These are phyloP conservation scores for Thunnus albacares DNA, from an alignment of 2,797 vertebrate genomes.

Conservation along the genomic window DNA sequence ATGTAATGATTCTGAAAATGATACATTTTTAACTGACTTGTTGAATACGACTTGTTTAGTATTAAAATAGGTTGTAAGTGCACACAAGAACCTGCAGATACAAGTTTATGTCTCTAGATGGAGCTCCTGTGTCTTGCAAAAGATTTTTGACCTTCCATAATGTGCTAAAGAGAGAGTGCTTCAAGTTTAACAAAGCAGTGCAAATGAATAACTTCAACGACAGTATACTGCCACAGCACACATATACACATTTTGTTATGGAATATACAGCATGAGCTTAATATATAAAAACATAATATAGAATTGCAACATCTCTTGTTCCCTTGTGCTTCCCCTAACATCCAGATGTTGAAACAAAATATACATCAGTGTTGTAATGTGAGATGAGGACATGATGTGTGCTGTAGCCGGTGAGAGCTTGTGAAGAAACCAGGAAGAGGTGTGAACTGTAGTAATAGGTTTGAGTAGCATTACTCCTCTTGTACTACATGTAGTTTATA, in stretches of 20 bases:
- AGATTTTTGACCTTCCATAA: background rate
- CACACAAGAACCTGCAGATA: background rate
- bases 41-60: constrained; percentile 2
- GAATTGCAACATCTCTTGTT: background rate
- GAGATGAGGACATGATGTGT: background rate
- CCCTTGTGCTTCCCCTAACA: too few species aligned
- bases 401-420: background rate
- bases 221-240: background rate
- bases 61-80: background rate
- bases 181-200: background rate
- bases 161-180: background rate
- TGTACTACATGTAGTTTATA: too few species aligned
- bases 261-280: background rate
- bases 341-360: background rate
- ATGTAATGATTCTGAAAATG: background rate
- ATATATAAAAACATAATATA: background rate
- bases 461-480: background rate
- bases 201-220: background rate
- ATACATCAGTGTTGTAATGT: background rate
- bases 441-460: background rate
- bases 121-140: constrained; percentile 45
- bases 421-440: background rate
- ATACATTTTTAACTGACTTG: constrained; percentile 13
- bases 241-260: background rate
- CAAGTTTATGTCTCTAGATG: constrained; percentile 56